A percentile compares a stretch with the other conserved stretches of the same genome.
phyloP scores from a whole-genome alignment of 30 jellyfish, hydroid and myxozoan species.

The Morbakka virulenta region DNA sequence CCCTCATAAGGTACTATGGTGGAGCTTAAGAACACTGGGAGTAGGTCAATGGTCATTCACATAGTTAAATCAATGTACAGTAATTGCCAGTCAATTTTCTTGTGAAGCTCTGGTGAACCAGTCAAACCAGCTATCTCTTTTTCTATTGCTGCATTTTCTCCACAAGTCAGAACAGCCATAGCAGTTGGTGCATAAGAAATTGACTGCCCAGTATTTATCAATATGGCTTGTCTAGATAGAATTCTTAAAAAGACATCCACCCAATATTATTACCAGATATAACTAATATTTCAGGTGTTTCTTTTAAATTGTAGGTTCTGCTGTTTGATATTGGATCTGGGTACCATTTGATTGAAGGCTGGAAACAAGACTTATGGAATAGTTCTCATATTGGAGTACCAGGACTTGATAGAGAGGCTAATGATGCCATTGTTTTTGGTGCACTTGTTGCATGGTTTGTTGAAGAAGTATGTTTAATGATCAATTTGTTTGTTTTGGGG shows the following conservation, averaged over 20 bases:
- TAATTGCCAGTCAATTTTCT: no score
- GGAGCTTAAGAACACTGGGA: no score
- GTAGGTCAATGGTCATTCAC: no score
- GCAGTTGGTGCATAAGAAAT: no score
- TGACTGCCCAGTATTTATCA: slow-evolving; percentile 42
- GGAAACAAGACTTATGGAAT: slow-evolving; percentile 91
- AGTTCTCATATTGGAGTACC: slow-evolving; percentile 79
- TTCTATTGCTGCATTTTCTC: no score
- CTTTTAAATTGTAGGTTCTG: slow-evolving; percentile 61
- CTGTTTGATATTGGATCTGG: slow-evolving; percentile 89
- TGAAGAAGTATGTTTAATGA: slow-evolving; percentile 72
- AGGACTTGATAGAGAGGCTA: slow-evolving; percentile 65
- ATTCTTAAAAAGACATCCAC: slow-evolving; percentile 70
- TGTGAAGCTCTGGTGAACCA: no score
- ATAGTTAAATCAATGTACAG: no score
- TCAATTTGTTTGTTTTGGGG: no score
- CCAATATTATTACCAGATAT: slow-evolving; percentile 70
- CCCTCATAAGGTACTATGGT: no score
- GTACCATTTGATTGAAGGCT: slow-evolving; percentile 49
- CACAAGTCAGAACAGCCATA: no score
- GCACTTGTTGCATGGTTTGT: slow-evolving; percentile 97
- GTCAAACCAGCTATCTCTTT: no score
- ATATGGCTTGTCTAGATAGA: slow-evolving; percentile 45
- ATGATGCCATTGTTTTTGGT: slow-evolving; percentile 87
- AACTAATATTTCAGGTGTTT: slow-evolving; percentile 8